These are phyloP conservation scores for Trachelus stipa DNA, from an alignment of 2,888 invertebrate genomes.

Conservation along the genomic window DNA sequence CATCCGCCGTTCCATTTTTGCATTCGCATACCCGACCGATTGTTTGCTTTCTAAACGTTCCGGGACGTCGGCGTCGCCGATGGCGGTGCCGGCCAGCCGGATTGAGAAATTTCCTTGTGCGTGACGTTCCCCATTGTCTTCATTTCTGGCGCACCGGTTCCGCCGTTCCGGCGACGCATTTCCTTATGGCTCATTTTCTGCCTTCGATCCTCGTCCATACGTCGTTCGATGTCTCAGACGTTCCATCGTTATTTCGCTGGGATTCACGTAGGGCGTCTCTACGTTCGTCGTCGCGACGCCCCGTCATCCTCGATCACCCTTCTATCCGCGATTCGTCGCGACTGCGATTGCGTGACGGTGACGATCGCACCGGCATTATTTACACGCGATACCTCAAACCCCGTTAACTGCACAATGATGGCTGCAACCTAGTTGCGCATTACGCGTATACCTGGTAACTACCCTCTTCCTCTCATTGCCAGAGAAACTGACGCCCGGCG, in stretches of 20 bases:
- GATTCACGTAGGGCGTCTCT: background rate
- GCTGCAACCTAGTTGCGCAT: constrained; percentile 30
- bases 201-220: background rate
- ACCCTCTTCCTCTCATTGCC: constrained; percentile 3
- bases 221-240: background rate
- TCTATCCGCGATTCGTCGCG: constrained; percentile 29
- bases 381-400: constrained; percentile 44
- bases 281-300: constrained; percentile 7
- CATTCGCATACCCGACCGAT: background rate
- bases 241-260: background rate
- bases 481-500: background rate
- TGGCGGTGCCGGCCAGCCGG: background rate
- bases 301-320: background rate
- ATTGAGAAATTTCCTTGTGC: background rate
- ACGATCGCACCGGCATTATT: constrained; percentile 45
- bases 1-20: background rate
- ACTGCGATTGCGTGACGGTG: constrained; percentile 46
- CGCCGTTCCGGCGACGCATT: constrained; percentile 4
- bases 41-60: constrained; percentile 5
- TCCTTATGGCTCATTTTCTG: background rate
- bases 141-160: constrained; percentile 8
- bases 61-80: background rate
- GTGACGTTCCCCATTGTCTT: constrained; percentile 7
- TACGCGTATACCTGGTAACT: constrained; percentile 6
- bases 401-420: constrained; percentile 33